phyloP scores from a whole-genome alignment of 2,888 invertebrate species.

The Meiosimyza platycephala region DNA sequence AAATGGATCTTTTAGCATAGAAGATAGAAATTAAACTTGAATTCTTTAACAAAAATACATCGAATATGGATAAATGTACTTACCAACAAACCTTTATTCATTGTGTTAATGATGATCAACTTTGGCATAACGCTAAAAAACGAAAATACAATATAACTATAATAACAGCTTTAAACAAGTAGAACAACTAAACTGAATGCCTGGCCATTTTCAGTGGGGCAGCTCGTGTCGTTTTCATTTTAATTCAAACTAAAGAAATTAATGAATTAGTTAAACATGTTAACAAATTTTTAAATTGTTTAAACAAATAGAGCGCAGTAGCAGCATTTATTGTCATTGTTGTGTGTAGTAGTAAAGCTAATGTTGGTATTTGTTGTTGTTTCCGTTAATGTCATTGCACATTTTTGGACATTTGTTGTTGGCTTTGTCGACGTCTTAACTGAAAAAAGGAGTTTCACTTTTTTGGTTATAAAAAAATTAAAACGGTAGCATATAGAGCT shows the following conservation, averaged over 20 bases:
- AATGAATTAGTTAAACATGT: conserved; percentile 24
- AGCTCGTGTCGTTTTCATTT: conserved; percentile 27
- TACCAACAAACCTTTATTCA: too few species aligned
- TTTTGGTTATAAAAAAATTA: conserved; percentile 23
- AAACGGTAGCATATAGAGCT: not conserved
- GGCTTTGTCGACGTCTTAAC: not conserved
- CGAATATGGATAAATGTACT: too few species aligned
- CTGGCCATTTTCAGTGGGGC: not conserved
- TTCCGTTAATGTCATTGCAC: not conserved
- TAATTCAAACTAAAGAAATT: conserved; percentile 15
- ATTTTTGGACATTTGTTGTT: not conserved
- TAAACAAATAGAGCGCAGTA: conserved; percentile 32
- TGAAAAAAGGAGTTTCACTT: conserved; percentile 41
- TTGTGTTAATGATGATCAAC: too few species aligned
- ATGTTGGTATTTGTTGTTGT: conserved; percentile 6
- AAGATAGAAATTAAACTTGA: too few species aligned
- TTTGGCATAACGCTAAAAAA: too few species aligned
- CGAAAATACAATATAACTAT: too few species aligned
- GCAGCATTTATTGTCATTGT: conserved; percentile 4
- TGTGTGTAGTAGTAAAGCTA: conserved; percentile 4
- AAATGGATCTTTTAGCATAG: too few species aligned
- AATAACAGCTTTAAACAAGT: too few species aligned
- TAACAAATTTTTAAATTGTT: conserved; percentile 32
- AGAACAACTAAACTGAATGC: too few species aligned
- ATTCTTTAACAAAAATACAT: too few species aligned